Evolutionary conservation across 2,888 invertebrate genomes (phyloP).

Genomic region (Sympetrum striolatum): DNA sequence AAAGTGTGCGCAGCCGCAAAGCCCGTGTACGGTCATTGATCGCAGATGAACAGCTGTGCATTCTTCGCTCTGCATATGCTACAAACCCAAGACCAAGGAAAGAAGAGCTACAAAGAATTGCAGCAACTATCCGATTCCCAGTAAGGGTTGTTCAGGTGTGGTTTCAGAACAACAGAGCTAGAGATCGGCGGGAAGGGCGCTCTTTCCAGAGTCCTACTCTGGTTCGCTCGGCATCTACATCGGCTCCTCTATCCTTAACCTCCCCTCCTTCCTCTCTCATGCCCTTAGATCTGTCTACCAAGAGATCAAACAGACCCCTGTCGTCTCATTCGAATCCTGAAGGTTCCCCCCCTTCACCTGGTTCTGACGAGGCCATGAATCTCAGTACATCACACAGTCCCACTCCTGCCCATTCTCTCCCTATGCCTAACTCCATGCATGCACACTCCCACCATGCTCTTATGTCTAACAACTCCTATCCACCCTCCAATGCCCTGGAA

Average conservation of each 20-base stretch:
- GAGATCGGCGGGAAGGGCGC: constrained; percentile 77
- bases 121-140: constrained; percentile 70
- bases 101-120: constrained; percentile 90
- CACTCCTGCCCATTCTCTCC: constrained; percentile 56
- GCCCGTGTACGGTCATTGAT: constrained; percentile 93
- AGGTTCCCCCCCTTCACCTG: constrained; percentile 69
- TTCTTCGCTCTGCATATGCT: constrained; percentile 88
- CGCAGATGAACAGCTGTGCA: constrained; percentile 89
- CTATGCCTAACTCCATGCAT: constrained; percentile 41
- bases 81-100: constrained; percentile 92
- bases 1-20: constrained; percentile 69
- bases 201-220: constrained; percentile 55
- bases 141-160: constrained; percentile 73
- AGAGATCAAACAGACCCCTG: constrained; percentile 66
- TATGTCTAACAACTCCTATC: constrained; percentile 58
- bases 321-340: constrained; percentile 62
- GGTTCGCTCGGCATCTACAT: constrained; percentile 45
- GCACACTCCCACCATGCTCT: constrained; percentile 44
- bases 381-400: constrained; percentile 74
- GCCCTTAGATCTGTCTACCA: constrained; percentile 90
- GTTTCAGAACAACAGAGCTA: constrained; percentile 95
- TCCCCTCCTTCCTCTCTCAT: constrained; percentile 47
- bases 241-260: constrained; percentile 46
- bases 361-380: constrained; percentile 76
- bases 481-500: background rate